Conservation (phyloP, 2,113 vertebrate genomes). For the Erythrolamprus reginae region DNA sequence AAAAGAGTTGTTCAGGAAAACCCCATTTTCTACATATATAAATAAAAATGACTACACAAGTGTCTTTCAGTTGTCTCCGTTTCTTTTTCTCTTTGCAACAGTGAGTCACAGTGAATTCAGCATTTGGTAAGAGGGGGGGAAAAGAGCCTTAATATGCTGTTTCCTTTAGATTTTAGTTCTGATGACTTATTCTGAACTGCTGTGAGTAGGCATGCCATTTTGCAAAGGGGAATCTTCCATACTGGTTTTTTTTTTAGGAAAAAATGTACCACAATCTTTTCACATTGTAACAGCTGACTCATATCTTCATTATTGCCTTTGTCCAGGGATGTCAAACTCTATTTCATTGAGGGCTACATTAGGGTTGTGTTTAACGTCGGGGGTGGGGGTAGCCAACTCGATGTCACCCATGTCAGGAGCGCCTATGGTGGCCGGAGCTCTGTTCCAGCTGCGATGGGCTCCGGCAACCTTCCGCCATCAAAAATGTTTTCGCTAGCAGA, state of each 20-base stretch:
- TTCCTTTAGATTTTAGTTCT: background rate
- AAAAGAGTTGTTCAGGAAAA: background rate
- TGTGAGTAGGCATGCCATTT: conserved; percentile 47
- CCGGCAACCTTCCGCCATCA: no score
- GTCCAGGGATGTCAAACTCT: no score
- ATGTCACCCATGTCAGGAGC: no score
- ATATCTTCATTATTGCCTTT: conserved; percentile 38
- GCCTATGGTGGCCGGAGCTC: no score
- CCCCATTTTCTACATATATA: conserved; percentile 3
- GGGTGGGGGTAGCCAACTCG: no score
- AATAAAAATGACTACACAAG: background rate
- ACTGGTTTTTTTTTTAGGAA: conserved; percentile 43
- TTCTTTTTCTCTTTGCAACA: background rate
- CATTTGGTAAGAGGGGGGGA: background rate
- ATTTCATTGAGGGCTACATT: no score
- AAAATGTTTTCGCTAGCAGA: no score
- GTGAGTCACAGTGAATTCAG: conserved; percentile 1
- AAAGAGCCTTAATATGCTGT: background rate
- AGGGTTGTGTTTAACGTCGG: no score
- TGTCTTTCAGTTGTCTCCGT: background rate
- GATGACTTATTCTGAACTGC: background rate
- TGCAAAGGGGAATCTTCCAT: conserved; percentile 59
- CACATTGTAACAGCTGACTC: conserved; percentile 37
- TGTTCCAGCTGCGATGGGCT: no score
- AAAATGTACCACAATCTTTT: conserved; percentile 33